Evolutionary conservation across 2,113 vertebrate genomes (phyloP).

Genomic region (Albula goreensis): DNA sequence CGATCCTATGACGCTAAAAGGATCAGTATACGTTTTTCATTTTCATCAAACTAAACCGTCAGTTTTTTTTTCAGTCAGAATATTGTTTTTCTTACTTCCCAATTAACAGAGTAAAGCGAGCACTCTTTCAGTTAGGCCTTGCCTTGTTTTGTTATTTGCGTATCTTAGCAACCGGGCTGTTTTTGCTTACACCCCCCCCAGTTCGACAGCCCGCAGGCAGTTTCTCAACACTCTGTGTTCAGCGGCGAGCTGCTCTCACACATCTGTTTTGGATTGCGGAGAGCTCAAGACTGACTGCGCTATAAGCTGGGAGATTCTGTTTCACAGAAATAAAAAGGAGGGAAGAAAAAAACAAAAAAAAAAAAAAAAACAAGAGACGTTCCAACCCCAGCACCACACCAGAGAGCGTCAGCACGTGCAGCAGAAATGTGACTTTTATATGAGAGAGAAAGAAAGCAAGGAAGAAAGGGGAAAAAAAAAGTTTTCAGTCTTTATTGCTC

Average conservation of each 20-base stretch:
- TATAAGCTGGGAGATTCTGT: constrained; percentile 24
- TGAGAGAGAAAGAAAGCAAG: not conserved
- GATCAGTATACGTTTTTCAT: too few relatives aligned
- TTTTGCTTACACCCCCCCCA: constrained; percentile 49
- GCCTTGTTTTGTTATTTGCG: constrained; percentile 49
- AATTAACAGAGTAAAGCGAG: constrained; percentile 41
- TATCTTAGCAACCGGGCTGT: constrained; percentile 48
- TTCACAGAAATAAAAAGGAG: constrained; percentile 21
- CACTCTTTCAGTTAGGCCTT: constrained; percentile 39
- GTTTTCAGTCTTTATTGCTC: constrained; percentile 30
- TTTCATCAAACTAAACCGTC: not conserved
- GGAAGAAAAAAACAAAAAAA: not conserved
- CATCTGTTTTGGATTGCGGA: constrained; percentile 42
- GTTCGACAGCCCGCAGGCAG: constrained; percentile 33
- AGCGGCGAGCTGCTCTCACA: constrained; percentile 19
- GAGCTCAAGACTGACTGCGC: constrained; percentile 23
- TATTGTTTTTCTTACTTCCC: constrained; percentile 43
- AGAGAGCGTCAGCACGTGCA: constrained; percentile 16
- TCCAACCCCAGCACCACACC: not conserved
- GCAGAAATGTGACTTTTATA: constrained; percentile 31
- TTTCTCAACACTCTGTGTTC: constrained; percentile 26
- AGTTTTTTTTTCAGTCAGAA: constrained; percentile 25
- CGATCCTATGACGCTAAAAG: not conserved
- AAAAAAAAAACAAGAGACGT: constrained; percentile 9
- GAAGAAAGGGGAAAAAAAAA: not conserved